Evolutionary conservation across 1,140 invertebrate genomes (phyloP).

Genomic region (Drosophila tristis): DNA sequence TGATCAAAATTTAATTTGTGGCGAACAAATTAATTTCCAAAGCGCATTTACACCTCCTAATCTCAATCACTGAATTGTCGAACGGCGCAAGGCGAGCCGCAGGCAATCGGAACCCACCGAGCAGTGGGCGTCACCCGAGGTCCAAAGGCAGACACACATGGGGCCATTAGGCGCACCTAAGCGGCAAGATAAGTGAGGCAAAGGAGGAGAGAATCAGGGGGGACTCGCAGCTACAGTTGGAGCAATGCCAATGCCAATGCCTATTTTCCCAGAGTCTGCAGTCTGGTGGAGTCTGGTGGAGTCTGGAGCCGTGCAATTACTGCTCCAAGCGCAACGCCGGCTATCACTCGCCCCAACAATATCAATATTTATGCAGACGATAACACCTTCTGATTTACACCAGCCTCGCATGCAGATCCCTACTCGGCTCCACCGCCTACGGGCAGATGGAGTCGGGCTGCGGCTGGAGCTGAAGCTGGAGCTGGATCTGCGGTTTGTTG

Average conservation of each 20-base stretch:
- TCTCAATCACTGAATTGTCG: conserved; percentile 80
- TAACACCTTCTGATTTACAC: conserved; percentile 83
- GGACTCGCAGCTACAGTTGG: conserved; percentile 2
- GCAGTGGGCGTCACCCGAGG: conserved; percentile 62
- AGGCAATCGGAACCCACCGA: conserved; percentile 39
- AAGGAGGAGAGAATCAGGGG: conserved; percentile 4
- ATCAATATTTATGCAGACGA: conserved; percentile 83
- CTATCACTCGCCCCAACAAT: conserved; percentile 80
- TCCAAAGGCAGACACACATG: conserved; percentile 36
- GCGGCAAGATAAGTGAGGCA: conserved; percentile 62
- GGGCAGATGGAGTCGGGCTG: conserved; percentile 28
- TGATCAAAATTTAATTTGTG: conserved; percentile 83
- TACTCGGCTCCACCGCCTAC: conserved; percentile 34
- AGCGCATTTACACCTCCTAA: conserved; percentile 81
- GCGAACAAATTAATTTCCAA: conserved; percentile 79
- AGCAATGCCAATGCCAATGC: conserved; percentile 48
- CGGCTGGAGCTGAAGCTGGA: background rate
- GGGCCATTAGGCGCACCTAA: conserved; percentile 76
- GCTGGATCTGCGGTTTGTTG: conserved; percentile 21
- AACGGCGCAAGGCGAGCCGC: conserved; percentile 46
- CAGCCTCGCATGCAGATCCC: conserved; percentile 76
- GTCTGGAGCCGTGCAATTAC: conserved; percentile 68
- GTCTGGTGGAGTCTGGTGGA: conserved; percentile 10
- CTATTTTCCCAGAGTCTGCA: conserved; percentile 70
- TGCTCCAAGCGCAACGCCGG: conserved; percentile 78